phyloP scores from a whole-genome alignment of 2,888 invertebrate species.

The Allacma fusca region DNA sequence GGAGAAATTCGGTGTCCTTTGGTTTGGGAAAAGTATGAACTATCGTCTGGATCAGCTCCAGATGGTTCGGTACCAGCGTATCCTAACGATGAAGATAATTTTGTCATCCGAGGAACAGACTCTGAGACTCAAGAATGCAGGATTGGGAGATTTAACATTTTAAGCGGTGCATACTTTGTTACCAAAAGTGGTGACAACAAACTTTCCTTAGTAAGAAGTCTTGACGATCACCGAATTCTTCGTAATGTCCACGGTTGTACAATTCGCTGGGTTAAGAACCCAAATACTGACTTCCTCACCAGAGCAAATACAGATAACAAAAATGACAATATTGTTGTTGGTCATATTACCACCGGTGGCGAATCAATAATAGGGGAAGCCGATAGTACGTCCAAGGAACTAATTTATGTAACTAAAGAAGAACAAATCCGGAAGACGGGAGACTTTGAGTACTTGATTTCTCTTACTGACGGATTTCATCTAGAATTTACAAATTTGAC shows the following conservation, averaged over 20 bases:
- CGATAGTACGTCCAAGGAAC: not conserved
- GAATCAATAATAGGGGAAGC: not conserved
- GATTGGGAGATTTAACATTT: not conserved
- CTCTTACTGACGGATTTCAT: not conserved
- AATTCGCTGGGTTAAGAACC: not conserved
- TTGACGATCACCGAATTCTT: not conserved
- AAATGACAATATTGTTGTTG: not conserved
- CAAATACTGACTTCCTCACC: not conserved
- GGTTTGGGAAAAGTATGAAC: not conserved
- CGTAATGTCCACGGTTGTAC: not conserved
- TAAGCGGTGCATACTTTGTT: not conserved
- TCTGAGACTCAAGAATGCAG: not conserved
- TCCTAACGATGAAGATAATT: not conserved
- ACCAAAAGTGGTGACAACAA: not conserved
- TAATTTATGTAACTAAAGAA: not conserved
- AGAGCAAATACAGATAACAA: not conserved
- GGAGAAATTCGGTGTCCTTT: slow-evolving; percentile 20
- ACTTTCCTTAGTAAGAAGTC: not conserved
- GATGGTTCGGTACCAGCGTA: not conserved
- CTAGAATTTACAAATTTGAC: not conserved
- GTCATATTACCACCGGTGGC: not conserved
- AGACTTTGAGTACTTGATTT: not conserved
- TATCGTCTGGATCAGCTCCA: not conserved
- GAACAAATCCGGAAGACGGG: not conserved
- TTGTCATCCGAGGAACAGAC: not conserved